These are phyloP conservation scores for Microplitis manilae DNA, from an alignment of 2,888 invertebrate species.

Conservation along the genomic window DNA sequence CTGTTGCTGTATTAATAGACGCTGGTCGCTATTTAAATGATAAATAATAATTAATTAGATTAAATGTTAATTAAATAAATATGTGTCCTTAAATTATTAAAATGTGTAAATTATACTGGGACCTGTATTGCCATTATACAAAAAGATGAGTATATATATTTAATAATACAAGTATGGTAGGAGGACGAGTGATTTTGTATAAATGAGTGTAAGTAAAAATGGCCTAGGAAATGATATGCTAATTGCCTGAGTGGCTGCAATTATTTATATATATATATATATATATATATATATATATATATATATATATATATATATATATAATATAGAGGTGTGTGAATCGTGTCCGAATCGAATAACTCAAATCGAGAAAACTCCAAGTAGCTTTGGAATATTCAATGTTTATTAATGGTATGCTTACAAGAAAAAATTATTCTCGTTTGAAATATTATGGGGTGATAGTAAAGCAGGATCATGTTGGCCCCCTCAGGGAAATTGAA, in stretches of 20 bases:
- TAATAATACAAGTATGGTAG: neutral
- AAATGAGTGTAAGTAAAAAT: neutral
- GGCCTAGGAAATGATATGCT: conserved; percentile 23
- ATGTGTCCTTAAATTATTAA: conserved; percentile 8
- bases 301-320: no score
- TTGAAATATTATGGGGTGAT: no score
- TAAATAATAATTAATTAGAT: neutral
- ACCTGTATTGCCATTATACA: neutral
- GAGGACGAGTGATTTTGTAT: neutral
- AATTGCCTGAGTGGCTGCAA: conserved; percentile 17
- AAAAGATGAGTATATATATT: neutral
- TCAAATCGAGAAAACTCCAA: no score
- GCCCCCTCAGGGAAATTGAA: no score
- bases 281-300: no score
- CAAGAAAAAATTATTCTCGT: no score
- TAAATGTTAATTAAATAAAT: neutral
- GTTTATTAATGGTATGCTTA: no score
- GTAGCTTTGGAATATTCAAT: no score
- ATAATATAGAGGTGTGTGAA: no score
- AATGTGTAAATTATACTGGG: conserved; percentile 22
- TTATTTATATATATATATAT: no score
- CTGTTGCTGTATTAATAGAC: conserved; percentile 26
- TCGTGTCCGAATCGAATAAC: no score
- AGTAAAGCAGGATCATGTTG: no score
- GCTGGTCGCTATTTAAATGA: conserved; percentile 20